Evolutionary conservation across 1,140 invertebrate species (phyloP), one percentile per base, ranked within the genome.

Genomic region (Stegodyphus dumicola): DNA sequence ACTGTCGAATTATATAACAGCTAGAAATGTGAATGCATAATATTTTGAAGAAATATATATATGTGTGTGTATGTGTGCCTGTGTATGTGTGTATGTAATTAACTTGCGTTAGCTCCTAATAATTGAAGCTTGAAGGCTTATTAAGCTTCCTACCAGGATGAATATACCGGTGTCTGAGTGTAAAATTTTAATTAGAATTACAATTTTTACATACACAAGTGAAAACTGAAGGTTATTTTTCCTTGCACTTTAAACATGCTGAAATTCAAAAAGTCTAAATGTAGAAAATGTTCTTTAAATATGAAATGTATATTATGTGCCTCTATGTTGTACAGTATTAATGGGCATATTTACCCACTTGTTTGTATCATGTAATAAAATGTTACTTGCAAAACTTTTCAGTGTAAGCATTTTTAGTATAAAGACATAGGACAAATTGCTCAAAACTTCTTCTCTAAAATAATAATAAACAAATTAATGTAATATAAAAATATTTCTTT

Each of bases 351-450:
- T 54, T 52, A 54, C 69, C 56, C 49, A 15, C 64, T 73, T 81
- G 78, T 81, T 73, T 81, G 78, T 81, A 81, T 54, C n/a, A 73
- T 81, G 69, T 81, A 81, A 81, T 81, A 81, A 73, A 81, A 81
- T 81, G 54, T 80, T 80, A 80, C 66, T 51, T 78, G 77, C 52
- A 78, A 17, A 52, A 7, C 17, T 6, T 69, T 11, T 52, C 48
- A 10, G 56, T 60, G 9, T 15, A 10, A 10, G 33, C 15, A 60
- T 60, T 60, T 60, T 60, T 60, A 10, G 56, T 60, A 60, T 60
- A 60, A 9, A 60, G 15, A 60, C 56, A 10, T 60, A 60, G 1
- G 3, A 33, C 33, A 33, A 33, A 33, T 33, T 33, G 33, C 3
- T 33, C 33, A 33, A 33, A 33, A 33, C 3, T 33, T 33, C 33